phyloP scores from a whole-genome alignment of 1,140 invertebrate genomes.

The Vanessa atalanta region DNA sequence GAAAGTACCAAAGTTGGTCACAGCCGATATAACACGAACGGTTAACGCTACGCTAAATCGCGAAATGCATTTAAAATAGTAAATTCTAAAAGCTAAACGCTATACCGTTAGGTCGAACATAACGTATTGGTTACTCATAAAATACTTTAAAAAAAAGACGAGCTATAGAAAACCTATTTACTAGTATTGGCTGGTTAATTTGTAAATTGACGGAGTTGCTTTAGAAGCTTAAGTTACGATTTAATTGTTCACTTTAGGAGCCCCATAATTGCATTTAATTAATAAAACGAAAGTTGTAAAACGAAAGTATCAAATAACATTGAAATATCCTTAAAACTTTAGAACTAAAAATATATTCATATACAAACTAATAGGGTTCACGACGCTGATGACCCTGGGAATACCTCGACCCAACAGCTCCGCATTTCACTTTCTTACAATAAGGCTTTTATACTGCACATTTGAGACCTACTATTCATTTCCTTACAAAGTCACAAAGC shows the following conservation, averaged over 20 bases:
- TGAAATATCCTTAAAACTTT: slow-evolving; percentile 1
- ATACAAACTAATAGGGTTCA: slow-evolving; percentile 32
- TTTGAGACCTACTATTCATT: not conserved
- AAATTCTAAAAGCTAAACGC: slow-evolving; percentile 31
- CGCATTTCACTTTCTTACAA: slow-evolving; percentile 56
- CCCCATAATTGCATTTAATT: too few relatives aligned
- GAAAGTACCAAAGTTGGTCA: slow-evolving; percentile 46
- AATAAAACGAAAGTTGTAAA: not conserved
- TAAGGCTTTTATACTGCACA: slow-evolving; percentile 32
- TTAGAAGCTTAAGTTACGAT: too few relatives aligned
- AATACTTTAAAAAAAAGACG: slow-evolving; percentile 14
- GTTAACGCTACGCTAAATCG: slow-evolving; percentile 38
- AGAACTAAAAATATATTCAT: slow-evolving; percentile 22
- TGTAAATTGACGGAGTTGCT: too few relatives aligned
- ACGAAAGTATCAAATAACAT: not conserved
- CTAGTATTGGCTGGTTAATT: too few relatives aligned
- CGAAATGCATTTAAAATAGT: slow-evolving; percentile 48
- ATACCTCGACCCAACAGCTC: slow-evolving; percentile 36
- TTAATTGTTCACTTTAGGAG: too few relatives aligned
- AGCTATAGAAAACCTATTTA: too few relatives aligned
- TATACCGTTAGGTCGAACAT: slow-evolving; percentile 35
- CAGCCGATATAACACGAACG: slow-evolving; percentile 35
- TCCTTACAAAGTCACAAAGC: not conserved
- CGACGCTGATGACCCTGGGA: slow-evolving; percentile 44
- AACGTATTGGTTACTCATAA: slow-evolving; percentile 13